Percentiles rank a stretch among this genome's conserved stretches.
These are phyloP conservation scores for Petroica traversi DNA, from an alignment of 2,113 vertebrate species.

Conservation along the genomic window DNA sequence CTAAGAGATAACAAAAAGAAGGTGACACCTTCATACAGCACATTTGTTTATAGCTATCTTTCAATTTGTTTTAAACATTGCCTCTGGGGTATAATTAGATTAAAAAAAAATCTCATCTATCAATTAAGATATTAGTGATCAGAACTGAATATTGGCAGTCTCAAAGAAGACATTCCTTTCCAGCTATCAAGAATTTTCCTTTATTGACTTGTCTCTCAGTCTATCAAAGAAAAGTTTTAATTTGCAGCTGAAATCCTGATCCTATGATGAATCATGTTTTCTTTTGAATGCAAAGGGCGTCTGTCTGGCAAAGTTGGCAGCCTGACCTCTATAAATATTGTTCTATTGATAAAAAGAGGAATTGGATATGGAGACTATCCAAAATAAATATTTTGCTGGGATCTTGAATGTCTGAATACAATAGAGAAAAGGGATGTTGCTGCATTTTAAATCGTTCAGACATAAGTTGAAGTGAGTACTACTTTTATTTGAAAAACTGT, in stretches of 20 bases:
- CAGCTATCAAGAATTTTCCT: slow-evolving; percentile 35
- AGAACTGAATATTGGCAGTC: slow-evolving; percentile 8
- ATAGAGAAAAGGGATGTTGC: slow-evolving; percentile 23
- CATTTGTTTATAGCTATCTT: neutral
- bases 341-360: slow-evolving; percentile 60
- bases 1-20: neutral
- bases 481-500: slow-evolving; percentile 28
- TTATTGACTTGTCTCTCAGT: slow-evolving; percentile 13
- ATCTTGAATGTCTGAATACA: slow-evolving; percentile 17
- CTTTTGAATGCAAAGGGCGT: slow-evolving; percentile 10
- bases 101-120: neutral
- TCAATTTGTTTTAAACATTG: neutral
- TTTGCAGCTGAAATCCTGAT: slow-evolving; percentile 25
- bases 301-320: slow-evolving; percentile 52
- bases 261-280: slow-evolving; percentile 27
- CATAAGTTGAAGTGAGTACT: neutral
- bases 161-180: slow-evolving; percentile 5
- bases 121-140: slow-evolving; percentile 14
- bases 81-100: slow-evolving; percentile 18
- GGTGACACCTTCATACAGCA: neutral
- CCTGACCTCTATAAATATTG: slow-evolving; percentile 32
- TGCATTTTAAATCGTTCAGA: slow-evolving; percentile 11
- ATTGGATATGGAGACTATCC: slow-evolving; percentile 20
- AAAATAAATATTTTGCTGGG: slow-evolving; percentile 57
- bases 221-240: slow-evolving; percentile 35